Conservation (phyloP, 2,888 invertebrate genomes). For the Ditula angustiorana region DNA sequence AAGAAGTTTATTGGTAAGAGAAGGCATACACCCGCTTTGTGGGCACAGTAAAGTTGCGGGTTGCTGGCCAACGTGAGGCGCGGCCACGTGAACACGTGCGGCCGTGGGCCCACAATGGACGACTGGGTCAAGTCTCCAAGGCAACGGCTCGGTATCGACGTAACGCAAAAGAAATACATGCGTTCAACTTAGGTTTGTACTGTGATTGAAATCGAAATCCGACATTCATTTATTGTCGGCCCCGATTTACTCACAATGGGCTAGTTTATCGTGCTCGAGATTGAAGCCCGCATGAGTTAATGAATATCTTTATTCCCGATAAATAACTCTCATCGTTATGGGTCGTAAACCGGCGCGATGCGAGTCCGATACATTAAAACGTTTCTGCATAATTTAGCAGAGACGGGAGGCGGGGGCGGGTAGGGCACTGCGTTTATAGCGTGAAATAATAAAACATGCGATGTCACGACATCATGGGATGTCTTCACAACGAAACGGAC, state of each 20-base stretch:
- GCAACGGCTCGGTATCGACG: constrained; percentile 29
- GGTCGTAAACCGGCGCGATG: constrained; percentile 67
- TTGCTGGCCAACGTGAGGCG: constrained; percentile 53
- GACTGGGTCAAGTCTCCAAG: constrained; percentile 36
- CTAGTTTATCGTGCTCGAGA: constrained; percentile 48
- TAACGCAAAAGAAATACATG: constrained; percentile 23
- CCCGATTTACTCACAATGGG: not conserved
- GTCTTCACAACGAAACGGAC: constrained; percentile 80
- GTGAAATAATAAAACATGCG: constrained; percentile 80
- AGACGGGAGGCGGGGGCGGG: constrained; percentile 53
- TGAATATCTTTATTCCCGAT: constrained; percentile 64
- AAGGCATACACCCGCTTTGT: constrained; percentile 55
- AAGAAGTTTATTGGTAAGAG: constrained; percentile 69
- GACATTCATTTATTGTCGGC: not conserved
- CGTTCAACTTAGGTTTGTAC: not conserved
- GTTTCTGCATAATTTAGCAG: constrained; percentile 70
- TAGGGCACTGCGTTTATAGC: constrained; percentile 68
- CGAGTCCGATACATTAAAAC: constrained; percentile 70
- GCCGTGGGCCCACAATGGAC: constrained; percentile 43
- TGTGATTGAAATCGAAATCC: constrained; percentile 14
- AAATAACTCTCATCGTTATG: constrained; percentile 65
- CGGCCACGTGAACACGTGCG: constrained; percentile 64
- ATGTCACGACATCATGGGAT: constrained; percentile 75
- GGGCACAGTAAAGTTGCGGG: constrained; percentile 41
- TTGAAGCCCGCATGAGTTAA: constrained; percentile 65